Base-by-base conservation (phyloP, 2,888 invertebrate species). In the Aporophyla lueneburgensis region DNA sequence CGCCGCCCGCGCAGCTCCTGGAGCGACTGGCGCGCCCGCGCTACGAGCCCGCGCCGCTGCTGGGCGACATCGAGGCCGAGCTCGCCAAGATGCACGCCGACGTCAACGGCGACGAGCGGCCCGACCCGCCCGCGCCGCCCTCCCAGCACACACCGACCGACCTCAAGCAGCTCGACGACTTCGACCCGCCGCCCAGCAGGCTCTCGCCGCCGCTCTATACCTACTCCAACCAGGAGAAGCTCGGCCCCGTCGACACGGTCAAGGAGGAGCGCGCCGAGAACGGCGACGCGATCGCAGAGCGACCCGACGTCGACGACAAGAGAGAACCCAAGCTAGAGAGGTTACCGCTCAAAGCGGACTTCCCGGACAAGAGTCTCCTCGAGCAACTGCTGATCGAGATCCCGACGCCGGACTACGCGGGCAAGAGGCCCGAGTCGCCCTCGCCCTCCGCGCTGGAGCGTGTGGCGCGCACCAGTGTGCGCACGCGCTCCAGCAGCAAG, bases 351-450 rank as follows among this genome's bases (percentile, higher is more conserved):
- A 96, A 96, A 80, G 96, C 96, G 40, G 96, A 96, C 87, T 97
- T 95, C 85, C 97, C 95, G 75, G 96, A 97, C 88, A 97, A 97
- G 88, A 97, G 97, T 72, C 92, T 98, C 68, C 95, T 98, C 61
- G 98, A 98, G 90, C 98, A 98, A 91, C 97, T 99, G 88, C 97
- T 98, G 3, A 99, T 99, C 88, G 99, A 99, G 93, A 99, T 99
- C 87, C 99, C 99, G 7, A 96, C 97, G 80, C 94, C 96, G 49
- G 97, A 97, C 70, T 97, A 96, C 87, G 93, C 94, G 71, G 97
- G 96, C 80, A 97, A 97, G 90, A 89, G 95, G 88, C 92, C 95
- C 1, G 95, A 93, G 83, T 96, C 96, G 5, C 95, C 96, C 0
- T 97, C 97, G 7, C 97, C 97, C 33, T 96, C 96, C 2, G 93